Conservation (phyloP, 2,113 vertebrate genomes). For the Ginglymostoma cirratum region DNA sequence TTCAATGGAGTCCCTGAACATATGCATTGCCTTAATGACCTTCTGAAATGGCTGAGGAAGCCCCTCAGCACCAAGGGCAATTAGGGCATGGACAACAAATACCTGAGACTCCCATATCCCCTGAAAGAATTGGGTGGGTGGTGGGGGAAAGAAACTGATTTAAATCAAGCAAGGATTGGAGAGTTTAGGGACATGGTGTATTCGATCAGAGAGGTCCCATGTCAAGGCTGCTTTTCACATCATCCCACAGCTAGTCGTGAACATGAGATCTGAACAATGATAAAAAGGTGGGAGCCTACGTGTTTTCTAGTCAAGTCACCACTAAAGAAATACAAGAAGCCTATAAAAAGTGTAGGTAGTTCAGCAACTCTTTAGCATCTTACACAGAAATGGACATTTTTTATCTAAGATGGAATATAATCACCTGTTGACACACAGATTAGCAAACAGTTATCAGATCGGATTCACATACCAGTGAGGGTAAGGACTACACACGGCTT, state of each 20-base stretch:
- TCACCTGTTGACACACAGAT: not conserved
- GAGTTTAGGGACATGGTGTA: too few relatives aligned
- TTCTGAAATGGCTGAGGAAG: too few relatives aligned
- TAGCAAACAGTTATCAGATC: not conserved
- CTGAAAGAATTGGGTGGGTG: not conserved
- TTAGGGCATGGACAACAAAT: too few relatives aligned
- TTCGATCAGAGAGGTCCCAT: too few relatives aligned
- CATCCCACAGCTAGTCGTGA: not conserved
- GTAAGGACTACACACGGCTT: not conserved
- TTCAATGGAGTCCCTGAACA: not conserved
- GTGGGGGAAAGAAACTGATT: not conserved
- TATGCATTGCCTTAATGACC: too few relatives aligned
- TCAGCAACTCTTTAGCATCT: not conserved
- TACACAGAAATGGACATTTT: conserved; percentile 19
- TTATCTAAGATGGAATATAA: not conserved
- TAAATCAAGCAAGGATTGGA: not conserved
- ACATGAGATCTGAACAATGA: not conserved
- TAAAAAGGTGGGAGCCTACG: not conserved
- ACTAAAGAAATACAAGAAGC: conserved; percentile 11
- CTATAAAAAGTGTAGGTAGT: not conserved
- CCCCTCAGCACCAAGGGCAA: too few relatives aligned
- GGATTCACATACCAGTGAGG: conserved; percentile 13
- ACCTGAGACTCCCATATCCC: too few relatives aligned
- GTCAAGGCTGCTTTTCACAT: not conserved
- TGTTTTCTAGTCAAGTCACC: not conserved